Conservation (phyloP, 64 coral and sea anemone species). For the Actinia equina region DNA sequence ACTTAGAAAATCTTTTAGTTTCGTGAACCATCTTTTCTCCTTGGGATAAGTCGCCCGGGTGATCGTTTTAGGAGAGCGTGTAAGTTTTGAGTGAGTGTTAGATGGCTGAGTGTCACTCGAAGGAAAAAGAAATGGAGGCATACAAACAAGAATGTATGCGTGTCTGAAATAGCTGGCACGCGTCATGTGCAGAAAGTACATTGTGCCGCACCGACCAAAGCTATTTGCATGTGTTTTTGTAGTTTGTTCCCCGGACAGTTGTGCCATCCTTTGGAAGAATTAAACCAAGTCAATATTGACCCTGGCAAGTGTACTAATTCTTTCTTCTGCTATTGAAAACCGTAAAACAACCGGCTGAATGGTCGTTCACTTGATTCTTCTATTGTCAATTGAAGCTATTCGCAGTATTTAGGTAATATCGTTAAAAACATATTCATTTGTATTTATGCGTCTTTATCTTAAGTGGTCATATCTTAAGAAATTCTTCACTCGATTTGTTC, state of each 20-base stretch:
- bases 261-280: constrained; percentile 48
- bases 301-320: constrained; percentile 46
- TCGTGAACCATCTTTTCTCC: neutral
- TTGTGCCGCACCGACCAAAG: neutral
- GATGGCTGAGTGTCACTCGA: neutral
- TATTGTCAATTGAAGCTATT: constrained; percentile 25
- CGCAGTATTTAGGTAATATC: constrained; percentile 12
- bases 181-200: neutral
- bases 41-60: too few species aligned
- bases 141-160: neutral
- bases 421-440: constrained; percentile 18
- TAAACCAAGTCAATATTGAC: constrained; percentile 90
- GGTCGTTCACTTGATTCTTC: constrained; percentile 29
- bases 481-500: neutral
- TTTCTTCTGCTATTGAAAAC: constrained; percentile 48
- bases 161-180: constrained; percentile 4
- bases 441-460: neutral
- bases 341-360: constrained; percentile 1
- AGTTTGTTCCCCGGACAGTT: constrained; percentile 25
- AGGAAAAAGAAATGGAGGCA: neutral
- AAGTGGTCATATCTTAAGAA: neutral
- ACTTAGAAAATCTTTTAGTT: neutral
- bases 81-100: constrained; percentile 3
- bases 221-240: constrained; percentile 13
- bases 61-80: neutral